phyloP scores from a whole-genome alignment of 2,888 invertebrate genomes.

The Cosmia trapezina region DNA sequence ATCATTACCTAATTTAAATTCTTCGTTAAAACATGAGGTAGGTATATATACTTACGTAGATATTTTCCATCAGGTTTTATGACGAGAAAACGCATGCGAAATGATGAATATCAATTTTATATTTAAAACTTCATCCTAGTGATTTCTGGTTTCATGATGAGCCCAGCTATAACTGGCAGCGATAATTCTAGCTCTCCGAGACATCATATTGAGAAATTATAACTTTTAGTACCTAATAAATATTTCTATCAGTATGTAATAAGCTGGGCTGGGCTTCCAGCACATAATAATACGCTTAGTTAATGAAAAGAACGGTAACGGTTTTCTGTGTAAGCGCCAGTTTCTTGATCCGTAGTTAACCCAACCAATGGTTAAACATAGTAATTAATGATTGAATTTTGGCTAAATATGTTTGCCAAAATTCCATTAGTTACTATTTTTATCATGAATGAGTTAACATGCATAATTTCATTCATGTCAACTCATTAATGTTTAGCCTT shows the following conservation, averaged over 20 bases:
- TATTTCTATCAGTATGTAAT: neutral
- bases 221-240: neutral
- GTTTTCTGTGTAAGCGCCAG: neutral
- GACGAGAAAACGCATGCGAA: neutral
- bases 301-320: neutral
- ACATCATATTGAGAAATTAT: neutral
- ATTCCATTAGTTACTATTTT: too few species aligned
- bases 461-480: too few species aligned
- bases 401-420: too few species aligned
- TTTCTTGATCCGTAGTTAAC: too few species aligned
- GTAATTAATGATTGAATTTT: too few species aligned
- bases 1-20: constrained; percentile 2
- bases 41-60: neutral
- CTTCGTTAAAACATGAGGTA: neutral
- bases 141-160: constrained; percentile 4
- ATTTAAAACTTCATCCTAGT: neutral
- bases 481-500: too few species aligned
- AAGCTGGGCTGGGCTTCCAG: neutral
- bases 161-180: neutral
- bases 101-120: neutral
- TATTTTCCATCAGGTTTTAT: constrained; percentile 4
- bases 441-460: too few species aligned
- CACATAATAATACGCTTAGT: neutral
- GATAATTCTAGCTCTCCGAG: neutral
- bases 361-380: too few species aligned